Base-by-base conservation (phyloP, 2,113 vertebrate genomes). In the Desmodus rotundus region DNA sequence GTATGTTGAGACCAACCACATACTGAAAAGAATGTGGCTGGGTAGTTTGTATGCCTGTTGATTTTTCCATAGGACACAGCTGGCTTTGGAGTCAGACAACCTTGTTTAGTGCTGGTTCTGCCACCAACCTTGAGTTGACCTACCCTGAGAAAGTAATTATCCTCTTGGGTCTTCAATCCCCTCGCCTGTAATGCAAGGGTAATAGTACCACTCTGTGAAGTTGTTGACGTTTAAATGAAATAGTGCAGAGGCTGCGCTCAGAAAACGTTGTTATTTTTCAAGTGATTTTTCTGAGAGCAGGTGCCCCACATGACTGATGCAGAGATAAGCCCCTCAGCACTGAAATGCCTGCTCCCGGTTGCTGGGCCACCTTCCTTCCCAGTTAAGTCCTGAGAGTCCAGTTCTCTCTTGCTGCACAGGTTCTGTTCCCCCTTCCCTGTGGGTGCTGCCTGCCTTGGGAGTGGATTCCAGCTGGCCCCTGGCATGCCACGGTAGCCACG, bases 311-410 rank as follows among this genome's bases (percentile, higher is more conserved):
- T 65, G 85, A 38, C 2, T 19, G 70, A 78, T 1, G 19, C 31
- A 73, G 54, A 22, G 41, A 22, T 24, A 9, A 41, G 70, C 19
- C 24, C 41, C 8, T 58, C 2, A 1, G 14, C 47, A 11, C 2
- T 28, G 19, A n/a, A 7, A 36, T 6, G 22, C 19, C 77, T 9
- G 10, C 13, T 4, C 22, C 0, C 0, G 0, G 43, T 1, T n/a
- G 26, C 72, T 15, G 10, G n/a, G n/a, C 31, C 63, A 11, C 17
- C 45, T 43, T n/a, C 26, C 45, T 82, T 56, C 78, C 74, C 33
- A 45, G 16, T 12, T 3, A 4, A 36, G 24, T 50, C 33, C 80
- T 61, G 17, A 14, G 9, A 20, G 10, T 3, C 33, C 4, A 4
- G 36, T 4, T 52, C 36, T 5, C 4, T n/a, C 28, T 41, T 2